Conservation (phyloP, 2,797 vertebrate genomes). For the Hyperoplus lanceolatus region DNA sequence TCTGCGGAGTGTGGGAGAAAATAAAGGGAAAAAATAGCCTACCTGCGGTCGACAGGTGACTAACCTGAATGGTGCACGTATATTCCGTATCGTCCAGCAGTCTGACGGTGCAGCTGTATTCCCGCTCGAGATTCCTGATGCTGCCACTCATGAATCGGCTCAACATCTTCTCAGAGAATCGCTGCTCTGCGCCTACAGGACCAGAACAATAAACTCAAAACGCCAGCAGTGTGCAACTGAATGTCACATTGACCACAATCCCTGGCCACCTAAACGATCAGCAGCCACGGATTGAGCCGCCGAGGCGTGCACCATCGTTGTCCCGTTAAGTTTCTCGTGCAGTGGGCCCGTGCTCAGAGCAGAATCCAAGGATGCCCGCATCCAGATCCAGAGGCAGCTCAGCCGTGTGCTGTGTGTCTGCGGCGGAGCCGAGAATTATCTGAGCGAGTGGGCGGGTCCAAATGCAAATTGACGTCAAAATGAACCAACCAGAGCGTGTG, state of each 20-base stretch:
- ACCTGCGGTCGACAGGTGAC: constrained; percentile 77
- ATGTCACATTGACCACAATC: constrained; percentile 82
- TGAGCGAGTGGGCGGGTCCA: constrained; percentile 79
- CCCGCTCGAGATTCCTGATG: constrained; percentile 97
- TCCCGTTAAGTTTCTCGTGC: constrained; percentile 68
- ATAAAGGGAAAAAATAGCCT: constrained; percentile 7
- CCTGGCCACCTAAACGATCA: constrained; percentile 66
- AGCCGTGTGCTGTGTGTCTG: constrained; percentile 53
- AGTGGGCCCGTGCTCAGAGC: constrained; percentile 47
- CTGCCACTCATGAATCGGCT: constrained; percentile 98
- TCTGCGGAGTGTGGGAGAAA: constrained; percentile 20
- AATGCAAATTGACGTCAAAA: constrained; percentile 74
- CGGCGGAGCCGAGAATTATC: constrained; percentile 67
- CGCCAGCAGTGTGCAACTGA: constrained; percentile 65
- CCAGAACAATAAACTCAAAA: constrained; percentile 84
- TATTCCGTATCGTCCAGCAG: constrained; percentile 99
- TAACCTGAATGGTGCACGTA: constrained; percentile 97
- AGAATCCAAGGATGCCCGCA: constrained; percentile 78
- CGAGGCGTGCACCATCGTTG: constrained; percentile 76
- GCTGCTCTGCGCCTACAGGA: constrained; percentile 79
- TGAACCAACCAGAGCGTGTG: constrained; percentile 70
- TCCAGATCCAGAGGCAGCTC: constrained; percentile 74
- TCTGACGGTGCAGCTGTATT: constrained; percentile 96
- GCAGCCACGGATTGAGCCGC: constrained; percentile 64
- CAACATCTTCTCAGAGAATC: constrained; percentile 92